These are phyloP conservation scores for Actias luna DNA, from an alignment of 2,888 invertebrate species.

Conservation along the genomic window DNA sequence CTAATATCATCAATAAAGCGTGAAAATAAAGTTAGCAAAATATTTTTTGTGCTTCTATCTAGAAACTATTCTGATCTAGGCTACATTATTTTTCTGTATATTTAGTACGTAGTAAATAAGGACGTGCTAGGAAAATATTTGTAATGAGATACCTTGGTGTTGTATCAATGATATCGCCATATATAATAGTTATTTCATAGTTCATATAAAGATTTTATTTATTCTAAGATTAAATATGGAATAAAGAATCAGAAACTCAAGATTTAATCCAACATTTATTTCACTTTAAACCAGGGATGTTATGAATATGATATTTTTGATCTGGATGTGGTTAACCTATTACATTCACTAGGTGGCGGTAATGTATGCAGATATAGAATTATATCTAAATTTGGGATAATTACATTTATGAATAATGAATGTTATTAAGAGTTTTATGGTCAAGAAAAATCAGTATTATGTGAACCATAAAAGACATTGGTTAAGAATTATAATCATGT, in stretches of 20 bases:
- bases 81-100: neutral
- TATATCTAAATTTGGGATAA: no score
- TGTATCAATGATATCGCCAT: neutral
- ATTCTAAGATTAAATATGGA: neutral
- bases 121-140: neutral
- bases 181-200: no score
- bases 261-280: neutral
- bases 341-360: no score
- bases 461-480: no score
- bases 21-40: neutral
- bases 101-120: neutral
- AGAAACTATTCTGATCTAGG: neutral
- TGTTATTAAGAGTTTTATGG: no score
- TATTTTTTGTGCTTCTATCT: constrained; percentile 7
- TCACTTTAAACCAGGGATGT: neutral
- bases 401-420: no score
- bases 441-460: no score
- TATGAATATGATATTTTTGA: no score
- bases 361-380: no score
- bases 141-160: constrained; percentile 11
- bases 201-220: no score
- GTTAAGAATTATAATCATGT: no score
- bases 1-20: constrained; percentile 5
- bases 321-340: no score
- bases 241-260: neutral